Conservation (phyloP, 2,888 invertebrate genomes). For the Philhelius pedissequus region DNA sequence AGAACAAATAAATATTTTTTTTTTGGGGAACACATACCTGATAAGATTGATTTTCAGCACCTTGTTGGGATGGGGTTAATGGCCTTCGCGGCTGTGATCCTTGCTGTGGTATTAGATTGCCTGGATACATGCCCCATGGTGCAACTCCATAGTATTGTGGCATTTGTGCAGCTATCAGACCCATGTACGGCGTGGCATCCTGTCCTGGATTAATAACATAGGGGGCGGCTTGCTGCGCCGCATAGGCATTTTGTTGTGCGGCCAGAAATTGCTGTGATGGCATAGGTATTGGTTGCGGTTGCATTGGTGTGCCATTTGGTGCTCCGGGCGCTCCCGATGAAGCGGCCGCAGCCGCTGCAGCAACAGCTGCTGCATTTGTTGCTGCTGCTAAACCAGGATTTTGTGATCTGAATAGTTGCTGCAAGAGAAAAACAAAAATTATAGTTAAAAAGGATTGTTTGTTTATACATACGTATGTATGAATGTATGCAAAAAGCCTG, state of each 20-base stretch:
- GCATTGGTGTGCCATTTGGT: slow-evolving; percentile 84
- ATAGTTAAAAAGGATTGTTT: not conserved
- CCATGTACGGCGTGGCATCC: slow-evolving; percentile 88
- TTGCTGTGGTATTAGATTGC: slow-evolving; percentile 85
- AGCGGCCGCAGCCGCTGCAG: slow-evolving; percentile 76
- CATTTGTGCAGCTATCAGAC: slow-evolving; percentile 89
- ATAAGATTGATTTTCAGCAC: slow-evolving; percentile 79
- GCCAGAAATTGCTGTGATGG: slow-evolving; percentile 88
- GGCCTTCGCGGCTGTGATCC: slow-evolving; percentile 87
- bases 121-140: slow-evolving; percentile 96
- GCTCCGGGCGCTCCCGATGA: slow-evolving; percentile 80
- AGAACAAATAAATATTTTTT: not conserved
- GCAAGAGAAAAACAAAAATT: slow-evolving; percentile 69
- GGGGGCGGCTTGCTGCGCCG: slow-evolving; percentile 86
- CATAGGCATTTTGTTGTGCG: slow-evolving; percentile 83
- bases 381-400: slow-evolving; percentile 86
- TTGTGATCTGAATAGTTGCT: slow-evolving; percentile 95
- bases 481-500: not conserved
- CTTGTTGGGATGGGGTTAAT: slow-evolving; percentile 87
- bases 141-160: slow-evolving; percentile 96
- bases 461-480: not conserved
- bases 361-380: slow-evolving; percentile 77
- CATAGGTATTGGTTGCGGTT: slow-evolving; percentile 86
- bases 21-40: slow-evolving; percentile 77
- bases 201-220: slow-evolving; percentile 92